These are phyloP conservation scores for Caracal caracal DNA, from an alignment of 2,113 vertebrate species.

Conservation along the genomic window DNA sequence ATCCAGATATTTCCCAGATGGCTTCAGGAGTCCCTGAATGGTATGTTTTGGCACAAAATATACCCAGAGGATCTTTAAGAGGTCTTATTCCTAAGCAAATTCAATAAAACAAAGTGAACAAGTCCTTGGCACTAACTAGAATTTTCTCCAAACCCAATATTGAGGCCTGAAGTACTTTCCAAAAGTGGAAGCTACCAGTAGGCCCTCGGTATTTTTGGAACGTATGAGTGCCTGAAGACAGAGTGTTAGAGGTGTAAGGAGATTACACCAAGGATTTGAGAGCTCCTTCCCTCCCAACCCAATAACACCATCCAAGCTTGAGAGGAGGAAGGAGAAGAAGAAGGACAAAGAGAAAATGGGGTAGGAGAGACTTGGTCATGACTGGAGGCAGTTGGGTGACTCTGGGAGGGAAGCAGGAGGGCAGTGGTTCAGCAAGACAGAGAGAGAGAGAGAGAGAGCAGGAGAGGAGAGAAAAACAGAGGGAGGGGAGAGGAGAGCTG, in stretches of 20 bases:
- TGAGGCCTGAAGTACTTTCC: not conserved
- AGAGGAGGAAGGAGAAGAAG: not conserved
- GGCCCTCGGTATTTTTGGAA: not conserved
- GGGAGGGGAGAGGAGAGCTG: not conserved
- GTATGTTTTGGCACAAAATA: not conserved
- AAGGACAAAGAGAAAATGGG: not conserved
- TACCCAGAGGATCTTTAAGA: not conserved
- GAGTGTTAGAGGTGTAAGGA: not conserved
- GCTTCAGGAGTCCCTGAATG: not conserved
- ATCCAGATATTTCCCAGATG: not conserved
- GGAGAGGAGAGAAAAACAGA: too few relatives aligned
- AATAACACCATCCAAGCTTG: not conserved
- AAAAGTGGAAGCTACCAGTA: not conserved
- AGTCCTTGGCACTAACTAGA: not conserved
- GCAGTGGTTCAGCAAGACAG: not conserved
- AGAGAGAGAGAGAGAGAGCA: not conserved
- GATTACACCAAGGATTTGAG: not conserved
- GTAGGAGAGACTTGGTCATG: not conserved
- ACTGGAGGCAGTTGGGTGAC: not conserved
- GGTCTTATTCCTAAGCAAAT: conserved; percentile 15
- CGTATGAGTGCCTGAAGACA: not conserved
- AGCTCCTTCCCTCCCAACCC: not conserved
- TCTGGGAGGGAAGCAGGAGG: not conserved
- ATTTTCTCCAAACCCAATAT: not conserved
- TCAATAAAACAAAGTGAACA: conserved; percentile 34